Evolutionary conservation across 1,140 invertebrate species (phyloP), one percentile per base, ranked within the genome.

Genomic region (Tetramorium simillimum): DNA sequence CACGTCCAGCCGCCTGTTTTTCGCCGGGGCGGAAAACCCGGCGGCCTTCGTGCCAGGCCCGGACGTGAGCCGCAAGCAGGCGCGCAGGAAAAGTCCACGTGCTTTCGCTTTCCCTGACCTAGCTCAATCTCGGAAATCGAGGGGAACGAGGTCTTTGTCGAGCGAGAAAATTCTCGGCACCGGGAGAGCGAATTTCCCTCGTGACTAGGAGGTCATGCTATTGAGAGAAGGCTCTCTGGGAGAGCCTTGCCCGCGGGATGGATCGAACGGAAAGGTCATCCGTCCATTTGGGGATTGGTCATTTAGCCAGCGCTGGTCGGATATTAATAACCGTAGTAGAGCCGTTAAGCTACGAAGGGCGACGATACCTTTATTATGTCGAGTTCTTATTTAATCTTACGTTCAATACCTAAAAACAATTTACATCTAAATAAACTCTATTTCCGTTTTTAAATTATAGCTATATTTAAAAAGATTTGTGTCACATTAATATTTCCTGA

Each of bases 111-210:
- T 91, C 80, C 90, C 89, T 88, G 91, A 88, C 86, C 62, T 78
- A 73, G 56, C 73, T 1, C 63, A 89, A 90, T 43, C 69, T 88
- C 73, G 81, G 88, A 86, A 88, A 81, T 81, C 85, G 86, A 63
- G 78, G 82, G 60, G 67, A 58, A 21, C 65, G 67, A 86, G 78
- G 85, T 53, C 88, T 88, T 86, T 53, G 58, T 49, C 78, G 86
- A 56, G 89, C 85, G 90, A 93, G 93, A 92, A 94, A 94, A 93
- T 89, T 93, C 90, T 86, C 91, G 63, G 88, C 90, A 91, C 89
- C 88, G 89, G 86, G 87, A 91, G 78, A 73, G 67, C 14, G 93
- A 92, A 92, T 94, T 94, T 94, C 91, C 93, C 92, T 93, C 87
- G 21, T 51, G 89, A 94, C 69, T 91, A 94, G 93, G 93, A 89